These are phyloP conservation scores for Hippocampus guttulatus DNA, from an alignment of 2,113 vertebrate genomes.

Conservation along the genomic window DNA sequence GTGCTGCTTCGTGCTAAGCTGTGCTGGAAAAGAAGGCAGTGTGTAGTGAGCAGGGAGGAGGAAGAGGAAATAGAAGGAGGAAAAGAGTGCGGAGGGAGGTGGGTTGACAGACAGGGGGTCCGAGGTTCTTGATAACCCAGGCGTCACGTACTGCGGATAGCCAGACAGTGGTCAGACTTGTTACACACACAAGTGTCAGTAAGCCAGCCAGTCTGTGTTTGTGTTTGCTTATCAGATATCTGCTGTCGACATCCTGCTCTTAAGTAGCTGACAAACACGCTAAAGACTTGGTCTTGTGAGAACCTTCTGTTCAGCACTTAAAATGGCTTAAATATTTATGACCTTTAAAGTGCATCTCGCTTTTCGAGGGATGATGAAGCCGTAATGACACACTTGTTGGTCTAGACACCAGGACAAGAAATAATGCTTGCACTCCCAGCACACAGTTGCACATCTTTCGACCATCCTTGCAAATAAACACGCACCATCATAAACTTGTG, in stretches of 20 bases:
- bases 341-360: conserved; percentile 13
- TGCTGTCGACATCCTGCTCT: conserved; percentile 19
- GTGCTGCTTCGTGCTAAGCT: background rate
- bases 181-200: conserved; percentile 18
- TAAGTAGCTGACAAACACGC: conserved; percentile 23
- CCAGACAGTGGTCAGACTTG: conserved; percentile 46
- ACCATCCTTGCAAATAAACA: background rate
- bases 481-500: background rate
- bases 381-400: conserved; percentile 9
- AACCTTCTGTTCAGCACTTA: conserved; percentile 10
- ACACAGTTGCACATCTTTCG: background rate
- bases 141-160: conserved; percentile 49
- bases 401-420: conserved; percentile 28
- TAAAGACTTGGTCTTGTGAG: conserved; percentile 7
- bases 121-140: conserved; percentile 54
- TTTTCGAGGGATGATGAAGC: conserved; percentile 6
- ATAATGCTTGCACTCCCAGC: background rate
- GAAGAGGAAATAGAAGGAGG: conserved; percentile 25
- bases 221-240: conserved; percentile 39
- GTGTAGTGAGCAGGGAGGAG: conserved; percentile 13
- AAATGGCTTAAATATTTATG: conserved; percentile 10
- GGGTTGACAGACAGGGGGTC: conserved; percentile 25
- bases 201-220: conserved; percentile 38
- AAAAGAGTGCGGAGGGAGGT: conserved; percentile 8
- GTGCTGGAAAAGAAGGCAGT: conserved; percentile 9